These are phyloP conservation scores for Polietes domitor DNA, from an alignment of 2,888 invertebrate genomes.

Conservation along the genomic window DNA sequence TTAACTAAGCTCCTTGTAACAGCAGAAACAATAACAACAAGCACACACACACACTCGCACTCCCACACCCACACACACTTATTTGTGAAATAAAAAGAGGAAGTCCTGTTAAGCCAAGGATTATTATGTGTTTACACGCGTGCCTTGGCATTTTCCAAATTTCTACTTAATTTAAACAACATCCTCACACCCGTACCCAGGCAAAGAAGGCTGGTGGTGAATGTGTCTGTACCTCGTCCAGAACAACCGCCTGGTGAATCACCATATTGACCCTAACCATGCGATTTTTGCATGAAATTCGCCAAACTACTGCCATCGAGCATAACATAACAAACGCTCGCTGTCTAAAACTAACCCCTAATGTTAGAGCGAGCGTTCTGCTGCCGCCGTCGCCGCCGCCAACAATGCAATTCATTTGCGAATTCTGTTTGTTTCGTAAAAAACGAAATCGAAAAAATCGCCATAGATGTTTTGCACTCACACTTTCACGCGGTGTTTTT, in stretches of 20 bases:
- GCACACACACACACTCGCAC: neutral
- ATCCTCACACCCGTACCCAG: neutral
- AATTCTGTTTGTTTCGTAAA: constrained; percentile 45
- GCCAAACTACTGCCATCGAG: constrained; percentile 1
- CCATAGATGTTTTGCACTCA: constrained; percentile 58
- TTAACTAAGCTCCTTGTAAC: constrained; percentile 39
- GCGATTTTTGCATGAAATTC: constrained; percentile 25
- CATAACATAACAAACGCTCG: neutral
- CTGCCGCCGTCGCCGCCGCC: neutral
- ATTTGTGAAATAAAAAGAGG: neutral
- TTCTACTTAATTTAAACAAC: constrained; percentile 23
- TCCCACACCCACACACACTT: neutral
- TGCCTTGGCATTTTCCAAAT: constrained; percentile 43
- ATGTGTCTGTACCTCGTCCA: constrained; percentile 1
- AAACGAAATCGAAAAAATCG: constrained; percentile 35
- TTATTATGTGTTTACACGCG: constrained; percentile 48
- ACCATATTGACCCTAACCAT: constrained; percentile 45
- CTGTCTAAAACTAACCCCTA: constrained; percentile 17
- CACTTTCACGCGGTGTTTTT: constrained; percentile 26
- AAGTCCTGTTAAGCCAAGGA: constrained; percentile 49
- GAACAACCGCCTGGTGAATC: constrained; percentile 36
- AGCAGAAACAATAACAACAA: constrained; percentile 2
- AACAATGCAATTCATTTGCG: constrained; percentile 47
- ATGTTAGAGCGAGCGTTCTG: constrained; percentile 9
- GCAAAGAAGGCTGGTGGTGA: neutral